Evolutionary conservation across 2,888 invertebrate genomes (phyloP), one percentile per base, ranked within the genome.

Genomic region (Acrocyrtus sp.): DNA sequence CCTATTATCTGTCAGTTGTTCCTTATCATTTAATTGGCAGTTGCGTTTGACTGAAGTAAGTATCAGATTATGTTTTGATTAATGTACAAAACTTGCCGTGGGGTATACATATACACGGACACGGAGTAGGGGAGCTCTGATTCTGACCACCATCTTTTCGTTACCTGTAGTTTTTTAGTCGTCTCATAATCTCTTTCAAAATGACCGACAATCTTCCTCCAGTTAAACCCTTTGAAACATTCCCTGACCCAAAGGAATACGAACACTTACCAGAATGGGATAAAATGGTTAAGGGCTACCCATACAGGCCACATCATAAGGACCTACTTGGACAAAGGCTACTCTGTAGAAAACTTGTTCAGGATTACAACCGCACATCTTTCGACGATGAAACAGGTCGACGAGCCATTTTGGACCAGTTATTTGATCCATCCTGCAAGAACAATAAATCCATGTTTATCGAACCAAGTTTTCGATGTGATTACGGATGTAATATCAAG

Each of bases 401-500:
- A 24, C 8, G 34, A 3, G 54, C 47, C 8, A 58, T 75, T 21
- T 22, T 73, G 41, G 61, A 67, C n/a, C 53, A 77, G 17, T 27
- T 75, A 4, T 58, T 77, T 6, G 61, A 75, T 45, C 63, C 70
- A 6, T 34, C 48, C 12, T 75, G 69, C 22, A 58, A 47, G 26
- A 61, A 66, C 12, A 51, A 61, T 15, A 72, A 63, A 19, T 63
- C 60, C 19, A 66, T 75, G 4, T 65, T 29, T 24, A 60, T 74
- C 12, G 78, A 80, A 50, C 73, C 80, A 1, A 69, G 63, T 3
- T 78, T 80, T 54, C 60, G 74, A 15, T 57, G 43, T 34, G 80
- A 80, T 39, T 79, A 79, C 50, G 80, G 80, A 0, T 72, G 53
- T 47, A 77, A 79, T 51, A 56, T 79, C 8, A 75, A 29, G 1